A percentile compares a stretch with the other conserved stretches of the same genome.
Conservation (phyloP, 2,888 invertebrate genomes). For the Sialis lutaria region DNA sequence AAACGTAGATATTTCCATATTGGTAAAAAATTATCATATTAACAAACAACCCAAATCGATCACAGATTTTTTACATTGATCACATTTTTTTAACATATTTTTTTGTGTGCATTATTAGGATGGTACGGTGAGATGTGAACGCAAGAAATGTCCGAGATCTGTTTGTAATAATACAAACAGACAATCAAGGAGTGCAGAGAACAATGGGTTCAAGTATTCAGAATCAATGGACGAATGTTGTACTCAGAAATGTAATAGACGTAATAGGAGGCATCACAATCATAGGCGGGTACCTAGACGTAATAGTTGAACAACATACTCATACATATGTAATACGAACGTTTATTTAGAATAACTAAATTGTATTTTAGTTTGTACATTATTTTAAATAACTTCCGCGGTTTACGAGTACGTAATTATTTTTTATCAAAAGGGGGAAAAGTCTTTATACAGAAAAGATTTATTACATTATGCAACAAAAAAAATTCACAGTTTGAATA, state of each 20-base stretch:
- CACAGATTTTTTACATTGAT: too few relatives aligned
- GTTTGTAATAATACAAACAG: slow-evolving; percentile 39
- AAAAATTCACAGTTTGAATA: too few relatives aligned
- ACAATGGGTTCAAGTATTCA: background rate
- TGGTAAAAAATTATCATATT: too few relatives aligned
- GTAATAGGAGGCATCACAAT: slow-evolving; percentile 13
- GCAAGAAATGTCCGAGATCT: slow-evolving; percentile 61
- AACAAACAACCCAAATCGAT: too few relatives aligned
- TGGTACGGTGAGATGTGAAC: slow-evolving; percentile 60
- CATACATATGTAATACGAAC: background rate
- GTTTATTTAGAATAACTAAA: background rate
- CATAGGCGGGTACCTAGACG: slow-evolving; percentile 5
- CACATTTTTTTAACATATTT: too few relatives aligned
- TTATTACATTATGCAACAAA: too few relatives aligned
- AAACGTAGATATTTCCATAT: too few relatives aligned
- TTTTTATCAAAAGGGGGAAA: background rate
- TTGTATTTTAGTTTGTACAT: background rate
- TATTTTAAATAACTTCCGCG: too few relatives aligned
- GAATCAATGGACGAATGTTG: slow-evolving; percentile 38
- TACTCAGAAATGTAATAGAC: slow-evolving; percentile 28
- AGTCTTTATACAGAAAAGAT: background rate
- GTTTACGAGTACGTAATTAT: background rate
- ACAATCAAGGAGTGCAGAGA: slow-evolving; percentile 14
- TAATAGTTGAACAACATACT: slow-evolving; percentile 12
- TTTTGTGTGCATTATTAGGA: too few relatives aligned